Percentiles rank a stretch among this genome's conserved stretches.
phyloP scores from a whole-genome alignment of 2,113 vertebrate species.

The Irena cyanogastra region DNA sequence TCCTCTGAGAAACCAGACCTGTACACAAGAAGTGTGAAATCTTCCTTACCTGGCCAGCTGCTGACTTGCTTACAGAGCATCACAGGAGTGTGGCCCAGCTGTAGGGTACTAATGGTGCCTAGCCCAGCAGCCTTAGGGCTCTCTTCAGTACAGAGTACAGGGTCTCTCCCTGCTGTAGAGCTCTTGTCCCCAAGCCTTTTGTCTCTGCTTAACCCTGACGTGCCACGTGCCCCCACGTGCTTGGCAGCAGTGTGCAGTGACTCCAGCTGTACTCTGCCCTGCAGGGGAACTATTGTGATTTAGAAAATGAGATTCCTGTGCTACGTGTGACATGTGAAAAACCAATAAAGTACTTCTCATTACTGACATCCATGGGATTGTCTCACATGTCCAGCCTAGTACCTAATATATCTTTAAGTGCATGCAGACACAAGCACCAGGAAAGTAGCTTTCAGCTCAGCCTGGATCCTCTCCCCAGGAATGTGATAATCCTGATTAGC shows the following conservation, averaged over 20 bases:
- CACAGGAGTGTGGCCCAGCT: background rate
- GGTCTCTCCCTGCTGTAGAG: background rate
- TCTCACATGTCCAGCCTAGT: background rate
- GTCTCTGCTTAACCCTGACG: background rate
- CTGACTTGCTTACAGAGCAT: background rate
- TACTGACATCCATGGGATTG: background rate
- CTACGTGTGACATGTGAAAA: background rate
- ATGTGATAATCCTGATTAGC: background rate
- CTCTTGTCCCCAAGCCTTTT: background rate
- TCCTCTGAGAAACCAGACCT: background rate
- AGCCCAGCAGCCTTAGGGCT: background rate
- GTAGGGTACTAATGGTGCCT: background rate
- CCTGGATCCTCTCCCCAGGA: background rate
- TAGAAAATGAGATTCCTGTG: background rate
- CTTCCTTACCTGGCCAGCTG: background rate
- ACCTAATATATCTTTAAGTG: background rate
- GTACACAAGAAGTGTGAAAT: background rate
- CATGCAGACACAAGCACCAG: background rate
- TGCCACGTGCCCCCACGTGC: accelerated
- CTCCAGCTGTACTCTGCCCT: background rate
- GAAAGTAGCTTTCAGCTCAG: slow-evolving; percentile 1
- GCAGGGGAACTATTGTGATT: background rate
- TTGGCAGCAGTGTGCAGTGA: background rate
- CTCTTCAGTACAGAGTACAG: background rate
- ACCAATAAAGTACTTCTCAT: background rate